Base-by-base conservation (phyloP, 2,888 invertebrate species). In the Pecten maximus region DNA sequence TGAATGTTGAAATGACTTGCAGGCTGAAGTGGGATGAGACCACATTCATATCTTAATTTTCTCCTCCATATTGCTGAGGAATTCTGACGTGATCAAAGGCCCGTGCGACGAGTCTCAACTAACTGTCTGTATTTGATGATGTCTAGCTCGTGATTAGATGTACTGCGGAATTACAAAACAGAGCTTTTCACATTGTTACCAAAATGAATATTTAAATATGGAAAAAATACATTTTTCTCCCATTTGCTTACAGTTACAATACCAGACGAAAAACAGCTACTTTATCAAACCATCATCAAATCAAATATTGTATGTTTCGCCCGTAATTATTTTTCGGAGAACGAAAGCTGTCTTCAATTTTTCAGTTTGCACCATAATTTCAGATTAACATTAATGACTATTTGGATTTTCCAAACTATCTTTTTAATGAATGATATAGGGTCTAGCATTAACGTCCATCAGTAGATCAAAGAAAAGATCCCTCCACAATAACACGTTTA, bases 61-160 rank as follows among this genome's bases (percentile, higher is more conserved):
- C 35, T 35, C 28, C 23, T 28, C 15, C 28, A 12, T 74, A 74
- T 74, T 74, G 35, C 35, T 74, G 8, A 12, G 35, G 74, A 74
- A 74, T 74, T 10, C 74, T 74, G 74, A 28, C 74, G 35, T 74
- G 74, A 74, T 74, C 74, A 74, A 74, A 74, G 74, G 74, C 74
- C 2, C 12, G 10, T 10, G 12, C 74, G 35, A 74, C 12, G 74
- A 28, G 74, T 74, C 74, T 74, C 74, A 74, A 35, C 74, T 10
- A 35, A 74, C 12, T 15, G 74, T 74, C 74, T 74, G 74, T 35
- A 74, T 74, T 74, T 15, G 35, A 74, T 28, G 35, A 74, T 74
- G 74, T 74, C 74, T 74, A 28, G 35, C 28, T 6, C 74, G 10
- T 74, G 74, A 74, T 74, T 74, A 35, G 74, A 74, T 74, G 74